Base-by-base conservation (phyloP, 1,140 invertebrate genomes). In the Panulirus ornatus region DNA sequence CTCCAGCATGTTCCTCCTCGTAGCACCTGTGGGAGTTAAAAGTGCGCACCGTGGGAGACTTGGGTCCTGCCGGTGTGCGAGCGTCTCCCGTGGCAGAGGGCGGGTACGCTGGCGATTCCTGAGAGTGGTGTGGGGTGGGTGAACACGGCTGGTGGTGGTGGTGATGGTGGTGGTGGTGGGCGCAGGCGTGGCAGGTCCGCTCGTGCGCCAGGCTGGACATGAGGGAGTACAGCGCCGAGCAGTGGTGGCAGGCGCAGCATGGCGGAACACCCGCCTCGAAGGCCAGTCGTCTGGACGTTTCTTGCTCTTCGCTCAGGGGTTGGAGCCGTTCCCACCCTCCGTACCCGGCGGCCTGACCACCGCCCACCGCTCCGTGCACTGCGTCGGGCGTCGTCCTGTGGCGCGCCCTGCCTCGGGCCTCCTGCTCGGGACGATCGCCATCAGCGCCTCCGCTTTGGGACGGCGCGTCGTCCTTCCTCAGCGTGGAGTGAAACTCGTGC, bases 401-500 rank as follows among this genome's bases (percentile, higher is more conserved):
- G 14, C 84, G 51, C 14, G 84, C 90, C 63, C 71, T 66, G 14
- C 85, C 90, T 9, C 85, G 84, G 2, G 47, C 54, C 54, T 75
- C 79, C n/a, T 73, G 54, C 30, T 30, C 44, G 6, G 79, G 36
- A 44, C 22, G 42, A 8, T 5, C 27, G 34, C 9, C 5, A 11
- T 34, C 42, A 22, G 22, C 11, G 51, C 11, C 22, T 11, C 11
- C 22, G 51, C 11, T 11, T 11, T 11, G 11, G 27, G 6, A 27
- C 2, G 27, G 19, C 54, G 34, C 34, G 30, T 8, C 58, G 14
- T 34, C 63, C 19, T 19, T 36, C 47, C 58, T 5, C 63, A 44
- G 14, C 16, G 88, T 84, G 81, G 47, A 19, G 79, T 92, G 91
- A 30, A 92, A 89, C 58, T 92, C 91, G 44, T 92, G 87, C 1